These are phyloP conservation scores for Struthidea cinerea DNA, from an alignment of 2,113 vertebrate species.

Conservation along the genomic window DNA sequence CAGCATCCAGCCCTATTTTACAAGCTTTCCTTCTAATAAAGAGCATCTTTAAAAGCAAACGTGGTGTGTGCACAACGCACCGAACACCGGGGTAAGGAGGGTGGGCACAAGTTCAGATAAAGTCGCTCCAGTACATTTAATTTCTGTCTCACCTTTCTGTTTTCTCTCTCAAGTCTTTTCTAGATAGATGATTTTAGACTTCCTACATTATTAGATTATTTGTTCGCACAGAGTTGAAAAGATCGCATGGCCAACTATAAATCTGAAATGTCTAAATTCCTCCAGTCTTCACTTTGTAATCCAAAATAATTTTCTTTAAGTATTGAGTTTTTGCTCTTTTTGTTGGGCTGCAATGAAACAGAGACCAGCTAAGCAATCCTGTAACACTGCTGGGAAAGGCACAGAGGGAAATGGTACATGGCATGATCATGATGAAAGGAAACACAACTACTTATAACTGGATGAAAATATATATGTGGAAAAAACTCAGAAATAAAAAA, in stretches of 20 bases:
- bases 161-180: neutral
- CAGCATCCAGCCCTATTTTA: neutral
- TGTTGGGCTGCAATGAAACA: neutral
- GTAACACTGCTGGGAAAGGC: neutral
- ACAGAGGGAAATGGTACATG: neutral
- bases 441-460: neutral
- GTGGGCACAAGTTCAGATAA: neutral
- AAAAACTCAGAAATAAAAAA: neutral
- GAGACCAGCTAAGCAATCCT: neutral
- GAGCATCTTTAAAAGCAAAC: neutral
- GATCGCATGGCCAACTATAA: neutral
- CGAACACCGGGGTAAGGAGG: neutral
- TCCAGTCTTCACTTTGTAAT: neutral
- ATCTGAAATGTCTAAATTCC: neutral
- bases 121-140: neutral
- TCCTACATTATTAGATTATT: neutral
- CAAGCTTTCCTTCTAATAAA: neutral
- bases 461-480: neutral
- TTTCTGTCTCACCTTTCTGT: neutral
- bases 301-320: neutral
- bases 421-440: neutral
- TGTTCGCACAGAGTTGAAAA: neutral
- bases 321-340: neutral
- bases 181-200: neutral
- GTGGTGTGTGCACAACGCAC: neutral